A percentile compares a stretch with the other conserved stretches of the same genome.
Evolutionary conservation across 2,113 vertebrate genomes (phyloP).

Genomic region (Pollimyrus isidori): DNA sequence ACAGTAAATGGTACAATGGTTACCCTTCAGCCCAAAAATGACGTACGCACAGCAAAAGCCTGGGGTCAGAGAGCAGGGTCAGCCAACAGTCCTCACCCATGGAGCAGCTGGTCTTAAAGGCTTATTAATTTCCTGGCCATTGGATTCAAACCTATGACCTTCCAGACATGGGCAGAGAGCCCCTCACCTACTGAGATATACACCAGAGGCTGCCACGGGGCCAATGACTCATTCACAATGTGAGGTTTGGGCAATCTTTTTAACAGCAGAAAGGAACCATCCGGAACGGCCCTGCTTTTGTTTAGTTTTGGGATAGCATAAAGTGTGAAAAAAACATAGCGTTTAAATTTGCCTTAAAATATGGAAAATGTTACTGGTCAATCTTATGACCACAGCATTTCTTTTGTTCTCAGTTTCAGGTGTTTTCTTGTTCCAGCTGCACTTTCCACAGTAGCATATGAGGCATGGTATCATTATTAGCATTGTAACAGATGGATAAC

Average conservation of each 20-base stretch:
- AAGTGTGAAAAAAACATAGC: not conserved
- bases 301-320: not conserved
- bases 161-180: not conserved
- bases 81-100: not conserved
- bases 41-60: not conserved
- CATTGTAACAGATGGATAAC: no score
- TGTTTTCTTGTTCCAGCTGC: not conserved
- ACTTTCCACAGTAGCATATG: not conserved
- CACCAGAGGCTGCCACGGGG: not conserved
- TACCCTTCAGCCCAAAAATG: not conserved
- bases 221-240: not conserved
- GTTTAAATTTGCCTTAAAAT: not conserved
- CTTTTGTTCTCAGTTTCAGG: not conserved
- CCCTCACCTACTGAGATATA: not conserved
- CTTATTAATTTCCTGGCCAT: not conserved
- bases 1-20: not conserved
- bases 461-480: no score
- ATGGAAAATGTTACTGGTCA: not conserved
- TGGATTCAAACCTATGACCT: not conserved
- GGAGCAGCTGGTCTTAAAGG: not conserved
- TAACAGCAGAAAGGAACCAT: not conserved
- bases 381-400: not conserved
- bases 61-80: not conserved
- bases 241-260: not conserved
- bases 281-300: not conserved